A percentile compares a stretch with the other conserved stretches of the same genome.
Conservation (phyloP, 2,113 vertebrate genomes). For the Alligator mississippiensis region DNA sequence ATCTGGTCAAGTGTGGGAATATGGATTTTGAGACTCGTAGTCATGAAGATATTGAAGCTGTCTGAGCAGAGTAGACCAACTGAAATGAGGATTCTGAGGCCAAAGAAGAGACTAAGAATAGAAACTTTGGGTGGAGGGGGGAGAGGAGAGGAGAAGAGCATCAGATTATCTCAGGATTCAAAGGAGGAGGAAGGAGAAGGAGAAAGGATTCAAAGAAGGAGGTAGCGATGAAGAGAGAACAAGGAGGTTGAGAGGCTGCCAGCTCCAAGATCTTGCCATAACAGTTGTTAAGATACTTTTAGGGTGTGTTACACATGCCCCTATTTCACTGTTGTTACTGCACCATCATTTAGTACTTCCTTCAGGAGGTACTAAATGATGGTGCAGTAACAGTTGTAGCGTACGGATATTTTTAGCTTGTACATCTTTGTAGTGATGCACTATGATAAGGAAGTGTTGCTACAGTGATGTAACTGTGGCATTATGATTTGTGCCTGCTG, state of each 20-base stretch:
- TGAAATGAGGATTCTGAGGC: neutral
- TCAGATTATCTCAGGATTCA: neutral
- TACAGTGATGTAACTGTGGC: too few relatives aligned
- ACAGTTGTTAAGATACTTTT: neutral
- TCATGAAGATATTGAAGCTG: neutral
- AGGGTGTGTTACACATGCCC: too few relatives aligned
- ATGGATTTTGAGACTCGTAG: neutral
- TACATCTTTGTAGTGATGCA: neutral
- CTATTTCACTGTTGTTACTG: too few relatives aligned
- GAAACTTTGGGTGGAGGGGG: neutral
- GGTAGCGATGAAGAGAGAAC: neutral
- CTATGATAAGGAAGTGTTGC: neutral
- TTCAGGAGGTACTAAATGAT: too few relatives aligned
- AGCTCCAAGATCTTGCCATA: neutral
- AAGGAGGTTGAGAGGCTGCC: neutral
- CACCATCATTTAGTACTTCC: too few relatives aligned
- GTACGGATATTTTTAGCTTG: too few relatives aligned
- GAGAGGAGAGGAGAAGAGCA: neutral
- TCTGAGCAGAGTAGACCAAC: neutral
- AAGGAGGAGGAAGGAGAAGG: neutral
- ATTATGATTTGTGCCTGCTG: too few relatives aligned
- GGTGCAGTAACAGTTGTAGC: too few relatives aligned
- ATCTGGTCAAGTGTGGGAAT: neutral
- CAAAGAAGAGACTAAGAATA: neutral
- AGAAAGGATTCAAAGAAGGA: neutral